These are phyloP conservation scores for Bombyx mori DNA, from an alignment of 1,140 invertebrate genomes.

Conservation along the genomic window DNA sequence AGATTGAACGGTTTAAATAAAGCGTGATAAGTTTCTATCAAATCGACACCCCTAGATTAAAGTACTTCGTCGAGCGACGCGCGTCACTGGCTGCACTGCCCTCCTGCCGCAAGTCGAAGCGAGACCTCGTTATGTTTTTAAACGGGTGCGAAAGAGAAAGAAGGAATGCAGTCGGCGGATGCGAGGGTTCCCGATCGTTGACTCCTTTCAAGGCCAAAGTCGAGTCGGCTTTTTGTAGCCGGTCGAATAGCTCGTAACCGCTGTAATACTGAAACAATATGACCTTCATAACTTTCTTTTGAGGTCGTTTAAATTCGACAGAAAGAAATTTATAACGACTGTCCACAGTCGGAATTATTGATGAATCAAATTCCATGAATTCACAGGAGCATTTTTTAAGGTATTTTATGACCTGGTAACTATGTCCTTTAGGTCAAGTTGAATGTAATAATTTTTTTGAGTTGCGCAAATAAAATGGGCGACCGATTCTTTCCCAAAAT, in stretches of 20 bases:
- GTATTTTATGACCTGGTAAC: no score
- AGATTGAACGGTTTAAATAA: no score
- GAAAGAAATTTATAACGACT: background rate
- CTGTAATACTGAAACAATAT: constrained; percentile 48
- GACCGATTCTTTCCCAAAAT: no score
- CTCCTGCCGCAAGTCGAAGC: constrained; percentile 28
- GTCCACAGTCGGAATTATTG: background rate
- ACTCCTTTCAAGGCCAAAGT: constrained; percentile 58
- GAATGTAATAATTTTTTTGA: no score
- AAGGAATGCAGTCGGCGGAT: constrained; percentile 50
- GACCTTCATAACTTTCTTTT: constrained; percentile 61
- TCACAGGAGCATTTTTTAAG: background rate
- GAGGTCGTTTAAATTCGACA: constrained; percentile 36
- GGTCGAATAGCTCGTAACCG: constrained; percentile 38
- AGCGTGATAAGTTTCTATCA: constrained; percentile 3
- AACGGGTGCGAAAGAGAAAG: constrained; percentile 28
- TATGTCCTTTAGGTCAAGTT: no score
- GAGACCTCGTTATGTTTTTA: constrained; percentile 23
- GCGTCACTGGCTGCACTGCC: constrained; percentile 54
- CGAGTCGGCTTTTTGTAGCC: constrained; percentile 50
- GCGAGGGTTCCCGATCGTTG: constrained; percentile 62
- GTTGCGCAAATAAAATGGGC: background rate
- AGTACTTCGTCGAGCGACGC: constrained; percentile 53
- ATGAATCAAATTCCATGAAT: background rate
- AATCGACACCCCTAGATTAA: constrained; percentile 57